Conservation (phyloP, 1,140 invertebrate genomes). For the Drosophila tropicalis region DNA sequence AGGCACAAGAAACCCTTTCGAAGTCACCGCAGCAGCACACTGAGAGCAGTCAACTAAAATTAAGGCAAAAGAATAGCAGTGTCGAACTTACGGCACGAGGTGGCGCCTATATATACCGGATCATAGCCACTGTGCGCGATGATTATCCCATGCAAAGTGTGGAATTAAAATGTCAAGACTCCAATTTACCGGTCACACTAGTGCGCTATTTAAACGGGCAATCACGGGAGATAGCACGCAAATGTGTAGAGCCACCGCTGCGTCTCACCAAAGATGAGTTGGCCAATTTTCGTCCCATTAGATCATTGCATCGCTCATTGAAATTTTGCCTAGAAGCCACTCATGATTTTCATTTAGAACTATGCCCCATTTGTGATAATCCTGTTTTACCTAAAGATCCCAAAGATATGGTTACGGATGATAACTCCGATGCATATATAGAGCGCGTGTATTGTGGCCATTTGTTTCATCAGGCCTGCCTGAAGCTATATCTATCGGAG, state of each 20-base stretch:
- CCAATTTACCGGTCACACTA: constrained; percentile 88
- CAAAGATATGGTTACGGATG: constrained; percentile 85
- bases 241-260: constrained; percentile 89
- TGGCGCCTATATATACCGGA: constrained; percentile 86
- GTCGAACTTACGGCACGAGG: constrained; percentile 86
- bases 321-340: constrained; percentile 87
- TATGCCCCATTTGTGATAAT: constrained; percentile 87
- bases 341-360: constrained; percentile 86
- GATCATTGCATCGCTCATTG: constrained; percentile 86
- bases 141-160: constrained; percentile 86
- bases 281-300: constrained; percentile 85
- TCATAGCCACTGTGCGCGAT: constrained; percentile 86
- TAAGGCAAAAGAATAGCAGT: constrained; percentile 88
- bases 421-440: constrained; percentile 86
- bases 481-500: constrained; percentile 89
- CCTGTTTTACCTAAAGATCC: constrained; percentile 86
- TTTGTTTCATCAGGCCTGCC: constrained; percentile 89
- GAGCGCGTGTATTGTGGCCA: constrained; percentile 91
- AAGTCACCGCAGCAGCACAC: neutral
- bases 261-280: constrained; percentile 83
- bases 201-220: constrained; percentile 87
- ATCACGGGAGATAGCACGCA: constrained; percentile 87
- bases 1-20: constrained; percentile 30
- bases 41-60: constrained; percentile 84
- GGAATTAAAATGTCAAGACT: constrained; percentile 86